Base-by-base conservation (phyloP, 2,888 invertebrate genomes). In the Xylota segnis region DNA sequence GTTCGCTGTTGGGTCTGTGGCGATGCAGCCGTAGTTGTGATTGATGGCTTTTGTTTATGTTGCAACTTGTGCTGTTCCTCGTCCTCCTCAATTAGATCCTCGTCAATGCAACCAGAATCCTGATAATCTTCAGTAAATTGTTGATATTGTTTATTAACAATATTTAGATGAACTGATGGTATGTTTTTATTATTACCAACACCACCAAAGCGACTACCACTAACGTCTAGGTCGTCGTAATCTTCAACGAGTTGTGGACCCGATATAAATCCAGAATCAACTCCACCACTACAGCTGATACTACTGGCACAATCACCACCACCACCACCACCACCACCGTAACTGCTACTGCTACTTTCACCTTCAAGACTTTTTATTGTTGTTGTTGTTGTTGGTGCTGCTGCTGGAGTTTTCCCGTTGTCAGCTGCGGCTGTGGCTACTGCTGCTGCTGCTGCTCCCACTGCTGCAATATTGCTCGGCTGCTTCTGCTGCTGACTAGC, bases 221-320 rank as follows among this genome's bases (percentile, higher is more conserved):
- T 47, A 16, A 88, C 88, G 32, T 88, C 78, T 61, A 87, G 83
- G 32, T 88, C 87, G 27, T 90, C 89, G 70, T 66, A 78, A 54
- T 86, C 76, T 72, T 86, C 74, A 40, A 47, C 29, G 7, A 75
- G 89, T 89, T 93, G 92, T 76, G 92, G 92, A 54, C 93, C 93
- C 5, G 93, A 93, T 83, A 93, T 90, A 87, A 93, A 93, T 71
- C 93, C 93, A 75, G 93, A 93, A 91, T 93, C 93, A 82, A 88
- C 88, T 66, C 68, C 79, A 34, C 75, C 71, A 54, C 78, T 23
- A 40, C 47, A 52, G 66, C 66, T 78, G 59, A 65, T 72, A 56
- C 9, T 16, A 59, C 71, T 79, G 61, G 66, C 9, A 63, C 47
- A 72, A 74, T 66, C 54, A 54, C 63, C 72, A 58, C 58, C 76